These are phyloP conservation scores for Pteronura brasiliensis DNA, from an alignment of 2,113 vertebrate genomes.

Conservation along the genomic window DNA sequence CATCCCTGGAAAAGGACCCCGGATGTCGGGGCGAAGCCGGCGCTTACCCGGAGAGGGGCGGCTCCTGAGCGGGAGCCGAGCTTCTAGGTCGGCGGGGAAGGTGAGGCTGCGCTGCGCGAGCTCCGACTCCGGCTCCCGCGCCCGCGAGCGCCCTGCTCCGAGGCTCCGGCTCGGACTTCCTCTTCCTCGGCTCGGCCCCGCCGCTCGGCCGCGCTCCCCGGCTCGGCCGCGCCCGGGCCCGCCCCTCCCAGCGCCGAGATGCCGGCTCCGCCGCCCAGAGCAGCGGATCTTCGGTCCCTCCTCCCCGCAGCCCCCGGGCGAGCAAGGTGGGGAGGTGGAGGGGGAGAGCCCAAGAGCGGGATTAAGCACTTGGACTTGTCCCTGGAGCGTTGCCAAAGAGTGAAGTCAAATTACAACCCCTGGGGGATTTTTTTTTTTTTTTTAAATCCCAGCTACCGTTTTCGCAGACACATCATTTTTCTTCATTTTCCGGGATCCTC, in stretches of 20 bases:
- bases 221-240: constrained; percentile 26
- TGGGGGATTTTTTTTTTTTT: background rate
- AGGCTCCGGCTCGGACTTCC: constrained; percentile 67
- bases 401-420: constrained; percentile 74
- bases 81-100: background rate
- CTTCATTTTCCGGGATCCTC: background rate
- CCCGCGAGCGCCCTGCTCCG: constrained; percentile 25
- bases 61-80: background rate
- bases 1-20: background rate
- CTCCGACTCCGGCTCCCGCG: constrained; percentile 3
- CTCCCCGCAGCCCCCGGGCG: background rate
- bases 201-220: constrained; percentile 18
- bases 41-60: constrained; percentile 44
- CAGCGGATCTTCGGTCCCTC: constrained; percentile 23
- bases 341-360: background rate
- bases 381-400: constrained; percentile 75
- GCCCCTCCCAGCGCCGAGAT: constrained; percentile 35
- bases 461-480: background rate
- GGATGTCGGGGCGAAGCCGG: background rate
- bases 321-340: background rate
- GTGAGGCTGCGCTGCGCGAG: background rate
- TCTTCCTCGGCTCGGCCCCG: constrained; percentile 46
- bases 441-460: constrained; percentile 67
- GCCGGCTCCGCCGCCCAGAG: background rate
- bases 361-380: constrained; percentile 65